Conservation (phyloP, 2,797 vertebrate species). For the Platalea minor region DNA sequence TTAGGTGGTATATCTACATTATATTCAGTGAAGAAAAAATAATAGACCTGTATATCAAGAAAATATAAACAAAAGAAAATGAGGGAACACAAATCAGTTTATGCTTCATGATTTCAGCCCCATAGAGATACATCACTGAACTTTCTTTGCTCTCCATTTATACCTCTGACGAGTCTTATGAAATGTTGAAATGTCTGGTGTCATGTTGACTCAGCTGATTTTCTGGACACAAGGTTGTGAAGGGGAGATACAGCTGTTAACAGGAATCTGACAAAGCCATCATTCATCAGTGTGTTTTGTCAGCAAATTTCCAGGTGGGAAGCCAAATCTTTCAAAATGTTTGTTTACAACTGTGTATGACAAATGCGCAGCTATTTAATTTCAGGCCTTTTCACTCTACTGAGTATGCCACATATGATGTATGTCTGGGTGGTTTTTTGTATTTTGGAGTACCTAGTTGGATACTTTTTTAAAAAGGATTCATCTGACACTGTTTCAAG, state of each 20-base stretch:
- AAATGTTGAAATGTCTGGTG: neutral
- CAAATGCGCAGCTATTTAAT: slow-evolving; percentile 7
- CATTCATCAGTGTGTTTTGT: slow-evolving; percentile 14
- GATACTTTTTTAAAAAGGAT: neutral
- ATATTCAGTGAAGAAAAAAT: neutral
- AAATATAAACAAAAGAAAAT: neutral
- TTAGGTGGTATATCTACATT: neutral
- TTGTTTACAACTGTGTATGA: neutral
- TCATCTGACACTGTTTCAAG: neutral
- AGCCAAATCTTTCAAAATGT: slow-evolving; percentile 23
- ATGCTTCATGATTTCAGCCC: neutral
- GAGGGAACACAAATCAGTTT: neutral
- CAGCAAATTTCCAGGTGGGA: slow-evolving; percentile 36
- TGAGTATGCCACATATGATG: neutral
- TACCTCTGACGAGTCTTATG: neutral
- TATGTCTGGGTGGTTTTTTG: neutral
- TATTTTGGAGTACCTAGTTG: neutral
- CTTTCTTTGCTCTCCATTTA: neutral
- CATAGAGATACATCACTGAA: neutral
- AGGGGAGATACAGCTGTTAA: neutral
- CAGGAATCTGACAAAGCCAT: slow-evolving; percentile 7
- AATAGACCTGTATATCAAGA: neutral
- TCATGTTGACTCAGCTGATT: slow-evolving; percentile 26
- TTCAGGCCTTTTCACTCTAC: neutral
- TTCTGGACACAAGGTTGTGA: neutral